These are phyloP conservation scores for Meteorus cinctellus DNA, from an alignment of 2,888 invertebrate species.

Conservation along the genomic window DNA sequence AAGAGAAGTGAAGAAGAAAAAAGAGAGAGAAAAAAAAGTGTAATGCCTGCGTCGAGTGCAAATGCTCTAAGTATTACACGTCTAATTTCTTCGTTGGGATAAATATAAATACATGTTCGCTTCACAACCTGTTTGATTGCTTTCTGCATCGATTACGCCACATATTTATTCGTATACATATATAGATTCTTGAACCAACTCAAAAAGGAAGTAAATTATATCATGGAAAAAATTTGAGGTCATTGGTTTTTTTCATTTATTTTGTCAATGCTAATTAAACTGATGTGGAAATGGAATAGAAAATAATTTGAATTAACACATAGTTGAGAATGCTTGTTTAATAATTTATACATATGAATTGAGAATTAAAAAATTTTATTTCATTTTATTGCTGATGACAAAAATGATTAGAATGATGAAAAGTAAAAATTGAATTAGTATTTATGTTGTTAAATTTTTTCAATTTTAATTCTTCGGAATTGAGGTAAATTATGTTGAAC, in stretches of 20 bases:
- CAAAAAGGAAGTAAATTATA: neutral
- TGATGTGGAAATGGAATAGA: too few species aligned
- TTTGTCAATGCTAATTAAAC: neutral
- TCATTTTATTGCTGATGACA: too few species aligned
- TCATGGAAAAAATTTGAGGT: neutral
- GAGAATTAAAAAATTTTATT: neutral
- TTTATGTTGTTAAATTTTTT: neutral
- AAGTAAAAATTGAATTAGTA: too few species aligned
- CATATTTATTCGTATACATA: neutral
- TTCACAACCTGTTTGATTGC: slow-evolving; percentile 6
- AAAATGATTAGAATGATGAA: too few species aligned
- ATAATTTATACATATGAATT: neutral
- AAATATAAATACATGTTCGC: neutral
- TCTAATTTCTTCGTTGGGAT: neutral
- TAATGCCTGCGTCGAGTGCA: neutral
- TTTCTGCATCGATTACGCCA: slow-evolving; percentile 7
- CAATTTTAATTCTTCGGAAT: neutral
- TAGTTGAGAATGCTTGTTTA: too few species aligned
- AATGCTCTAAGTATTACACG: neutral
- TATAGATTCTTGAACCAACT: neutral
- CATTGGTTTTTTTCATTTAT: neutral
- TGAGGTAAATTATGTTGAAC: neutral
- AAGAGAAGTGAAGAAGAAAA: slow-evolving; percentile 18
- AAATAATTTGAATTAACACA: too few species aligned
- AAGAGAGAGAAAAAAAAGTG: neutral